Evolutionary conservation across 2,888 invertebrate genomes (phyloP).

Genomic region (Cistogaster globosa): DNA sequence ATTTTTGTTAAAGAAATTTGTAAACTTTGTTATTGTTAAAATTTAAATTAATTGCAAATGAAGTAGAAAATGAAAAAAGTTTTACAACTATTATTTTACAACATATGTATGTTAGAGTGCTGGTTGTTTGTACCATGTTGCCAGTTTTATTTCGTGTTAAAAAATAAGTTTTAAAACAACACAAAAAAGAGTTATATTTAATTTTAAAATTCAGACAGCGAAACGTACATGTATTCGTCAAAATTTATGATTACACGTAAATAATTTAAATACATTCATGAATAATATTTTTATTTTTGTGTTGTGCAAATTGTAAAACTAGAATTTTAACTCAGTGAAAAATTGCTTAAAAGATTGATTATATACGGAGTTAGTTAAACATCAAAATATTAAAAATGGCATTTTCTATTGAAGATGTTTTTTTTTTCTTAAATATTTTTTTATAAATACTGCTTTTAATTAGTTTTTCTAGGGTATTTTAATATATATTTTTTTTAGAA

Average conservation of each 20-base stretch:
- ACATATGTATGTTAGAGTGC: neutral
- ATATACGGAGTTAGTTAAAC: no score
- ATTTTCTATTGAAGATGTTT: no score
- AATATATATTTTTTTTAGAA: no score
- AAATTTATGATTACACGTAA: slow-evolving; percentile 6
- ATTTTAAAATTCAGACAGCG: no score
- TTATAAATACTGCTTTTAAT: no score
- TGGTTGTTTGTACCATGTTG: neutral
- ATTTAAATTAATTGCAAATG: slow-evolving; percentile 64
- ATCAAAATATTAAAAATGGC: no score
- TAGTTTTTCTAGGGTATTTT: no score
- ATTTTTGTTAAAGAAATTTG: slow-evolving; percentile 48
- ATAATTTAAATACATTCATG: slow-evolving; percentile 1
- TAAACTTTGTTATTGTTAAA: slow-evolving; percentile 56
- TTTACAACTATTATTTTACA: slow-evolving; percentile 6
- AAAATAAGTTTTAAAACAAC: neutral
- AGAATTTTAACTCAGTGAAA: neutral
- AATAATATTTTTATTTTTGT: neutral
- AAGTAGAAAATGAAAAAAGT: slow-evolving; percentile 54
- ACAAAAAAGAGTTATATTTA: no score
- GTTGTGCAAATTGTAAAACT: neutral
- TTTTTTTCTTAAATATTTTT: no score
- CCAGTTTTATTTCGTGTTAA: neutral
- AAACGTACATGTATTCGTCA: neutral
- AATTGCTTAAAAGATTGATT: no score